A percentile compares a stretch with the other conserved stretches of the same genome.
Conservation (phyloP, 1,140 invertebrate genomes). For the Centruroides vittatus region DNA sequence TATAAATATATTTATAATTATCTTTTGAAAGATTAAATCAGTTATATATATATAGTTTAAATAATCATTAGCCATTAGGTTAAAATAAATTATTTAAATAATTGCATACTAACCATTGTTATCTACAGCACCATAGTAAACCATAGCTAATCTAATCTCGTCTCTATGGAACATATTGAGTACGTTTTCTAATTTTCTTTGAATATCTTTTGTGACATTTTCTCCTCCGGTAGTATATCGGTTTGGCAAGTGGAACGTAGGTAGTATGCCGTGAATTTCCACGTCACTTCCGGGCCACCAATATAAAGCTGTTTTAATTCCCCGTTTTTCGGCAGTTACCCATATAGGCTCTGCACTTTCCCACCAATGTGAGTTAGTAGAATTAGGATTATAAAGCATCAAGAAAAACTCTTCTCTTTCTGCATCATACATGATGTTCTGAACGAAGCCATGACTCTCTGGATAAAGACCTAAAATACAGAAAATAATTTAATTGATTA, state of each 20-base stretch:
- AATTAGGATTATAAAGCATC: slow-evolving; percentile 17
- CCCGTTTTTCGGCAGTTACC: slow-evolving; percentile 23
- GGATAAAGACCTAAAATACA: slow-evolving; percentile 20
- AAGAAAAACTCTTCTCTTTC: slow-evolving; percentile 19
- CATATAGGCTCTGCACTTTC: slow-evolving; percentile 24
- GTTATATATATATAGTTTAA: too few species aligned
- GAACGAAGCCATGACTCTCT: slow-evolving; percentile 25
- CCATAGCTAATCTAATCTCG: slow-evolving; percentile 6
- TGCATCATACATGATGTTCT: slow-evolving; percentile 25
- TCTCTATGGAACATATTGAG: slow-evolving; percentile 12
- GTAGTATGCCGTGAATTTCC: slow-evolving; percentile 17
- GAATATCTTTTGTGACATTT: background rate
- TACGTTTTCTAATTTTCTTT: slow-evolving; percentile 11
- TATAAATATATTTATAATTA: too few species aligned
- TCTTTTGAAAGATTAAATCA: too few species aligned
- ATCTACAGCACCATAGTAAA: slow-evolving; percentile 14
- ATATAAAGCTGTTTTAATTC: slow-evolving; percentile 21
- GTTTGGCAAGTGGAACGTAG: slow-evolving; percentile 19
- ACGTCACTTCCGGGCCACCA: slow-evolving; percentile 27
- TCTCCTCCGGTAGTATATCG: background rate
- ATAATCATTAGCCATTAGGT: too few species aligned
- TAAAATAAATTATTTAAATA: background rate
- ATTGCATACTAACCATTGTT: slow-evolving; percentile 1
- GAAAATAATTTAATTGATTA: too few species aligned
- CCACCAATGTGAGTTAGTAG: slow-evolving; percentile 23